phyloP scores from a whole-genome alignment of 2,888 invertebrate species.

The Cistogaster globosa region DNA sequence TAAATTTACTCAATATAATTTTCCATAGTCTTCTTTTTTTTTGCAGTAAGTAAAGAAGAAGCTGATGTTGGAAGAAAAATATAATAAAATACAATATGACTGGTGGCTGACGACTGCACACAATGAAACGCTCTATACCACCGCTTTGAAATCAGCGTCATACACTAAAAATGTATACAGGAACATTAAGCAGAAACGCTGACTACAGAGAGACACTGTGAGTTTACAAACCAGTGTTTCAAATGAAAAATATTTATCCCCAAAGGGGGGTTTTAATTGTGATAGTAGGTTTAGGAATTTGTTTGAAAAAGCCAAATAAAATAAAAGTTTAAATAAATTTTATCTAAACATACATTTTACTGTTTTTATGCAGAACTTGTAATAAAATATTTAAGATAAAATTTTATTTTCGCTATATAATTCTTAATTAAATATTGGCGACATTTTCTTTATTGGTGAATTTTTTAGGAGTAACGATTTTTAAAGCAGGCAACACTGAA shows the following conservation, averaged over 20 bases:
- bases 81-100: slow-evolving; percentile 21
- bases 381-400: too few relatives aligned
- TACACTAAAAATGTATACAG: slow-evolving; percentile 21
- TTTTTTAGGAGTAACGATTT: background rate
- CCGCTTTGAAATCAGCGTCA: slow-evolving; percentile 42
- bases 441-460: too few relatives aligned
- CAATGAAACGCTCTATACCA: slow-evolving; percentile 32
- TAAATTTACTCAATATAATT: slow-evolving; percentile 12
- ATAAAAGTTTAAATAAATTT: too few relatives aligned
- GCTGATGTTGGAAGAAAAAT: slow-evolving; percentile 27
- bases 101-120: slow-evolving; percentile 48
- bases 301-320: background rate
- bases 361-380: too few relatives aligned
- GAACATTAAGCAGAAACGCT: slow-evolving; percentile 18
- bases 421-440: too few relatives aligned
- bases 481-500: slow-evolving; percentile 10
- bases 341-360: too few relatives aligned
- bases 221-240: slow-evolving; percentile 38
- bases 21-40: slow-evolving; percentile 1
- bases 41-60: slow-evolving; percentile 39
- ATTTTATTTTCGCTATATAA: too few relatives aligned
- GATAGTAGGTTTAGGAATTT: background rate
- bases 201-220: slow-evolving; percentile 24
- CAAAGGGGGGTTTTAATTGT: background rate
- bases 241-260: background rate